A percentile compares a stretch with the other conserved stretches of the same genome.
Conservation (phyloP, 2,113 vertebrate genomes). For the Serinus canaria region DNA sequence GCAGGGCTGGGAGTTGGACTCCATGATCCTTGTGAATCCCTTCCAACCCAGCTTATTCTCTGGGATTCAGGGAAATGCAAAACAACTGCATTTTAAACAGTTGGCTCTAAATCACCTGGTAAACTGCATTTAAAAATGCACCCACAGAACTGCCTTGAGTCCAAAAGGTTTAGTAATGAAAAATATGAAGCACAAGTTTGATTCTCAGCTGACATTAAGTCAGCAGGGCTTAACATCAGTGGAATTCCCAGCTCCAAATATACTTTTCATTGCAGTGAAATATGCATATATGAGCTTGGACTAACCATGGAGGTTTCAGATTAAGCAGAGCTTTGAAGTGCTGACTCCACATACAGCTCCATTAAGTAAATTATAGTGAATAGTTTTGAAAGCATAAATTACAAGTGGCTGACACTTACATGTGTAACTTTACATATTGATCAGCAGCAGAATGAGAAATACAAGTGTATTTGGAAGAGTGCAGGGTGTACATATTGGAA, state of each 20-base stretch:
- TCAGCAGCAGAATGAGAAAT: neutral
- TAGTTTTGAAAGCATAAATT: conserved; percentile 18
- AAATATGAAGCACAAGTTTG: neutral
- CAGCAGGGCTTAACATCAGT: neutral
- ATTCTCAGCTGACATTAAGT: neutral
- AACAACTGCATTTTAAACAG: neutral
- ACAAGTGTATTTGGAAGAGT: neutral
- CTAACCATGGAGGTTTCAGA: neutral
- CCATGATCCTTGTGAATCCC: too few species aligned
- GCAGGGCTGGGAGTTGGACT: neutral
- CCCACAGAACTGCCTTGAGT: neutral
- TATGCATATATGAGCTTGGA: neutral
- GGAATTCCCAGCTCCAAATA: neutral
- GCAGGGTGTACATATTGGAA: neutral
- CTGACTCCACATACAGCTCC: neutral
- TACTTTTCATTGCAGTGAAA: neutral
- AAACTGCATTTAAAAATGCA: neutral
- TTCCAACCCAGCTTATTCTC: neutral
- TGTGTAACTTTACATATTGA: neutral
- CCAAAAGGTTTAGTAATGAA: neutral
- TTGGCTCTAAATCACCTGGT: neutral
- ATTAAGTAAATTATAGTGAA: conserved; percentile 1
- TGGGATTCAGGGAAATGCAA: neutral
- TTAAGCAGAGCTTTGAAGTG: neutral
- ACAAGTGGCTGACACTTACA: neutral